These are phyloP conservation scores for Amphimallon solstitiale DNA, from an alignment of 2,888 invertebrate genomes.

Conservation along the genomic window DNA sequence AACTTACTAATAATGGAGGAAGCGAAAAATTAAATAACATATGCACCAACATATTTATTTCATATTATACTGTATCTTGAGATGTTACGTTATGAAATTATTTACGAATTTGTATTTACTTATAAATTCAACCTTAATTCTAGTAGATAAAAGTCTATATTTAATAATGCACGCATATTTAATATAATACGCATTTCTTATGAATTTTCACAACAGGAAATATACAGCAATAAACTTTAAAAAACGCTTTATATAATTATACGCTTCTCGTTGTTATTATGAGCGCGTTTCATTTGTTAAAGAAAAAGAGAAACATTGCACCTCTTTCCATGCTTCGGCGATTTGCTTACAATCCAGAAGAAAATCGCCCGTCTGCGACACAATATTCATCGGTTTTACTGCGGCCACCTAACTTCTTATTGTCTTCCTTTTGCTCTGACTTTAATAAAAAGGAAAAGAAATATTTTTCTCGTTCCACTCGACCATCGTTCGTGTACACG, in stretches of 20 bases:
- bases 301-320: background rate
- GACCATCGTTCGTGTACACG: slow-evolving; percentile 14
- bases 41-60: too few relatives aligned
- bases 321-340: slow-evolving; percentile 6
- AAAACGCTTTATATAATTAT: background rate
- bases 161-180: too few relatives aligned
- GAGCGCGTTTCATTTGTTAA: background rate
- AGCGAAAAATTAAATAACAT: too few relatives aligned
- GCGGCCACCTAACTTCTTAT: slow-evolving; percentile 1
- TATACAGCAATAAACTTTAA: background rate
- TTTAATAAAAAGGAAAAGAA: background rate
- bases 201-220: too few relatives aligned
- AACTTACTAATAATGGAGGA: too few relatives aligned
- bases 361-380: slow-evolving; percentile 2
- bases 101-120: too few relatives aligned
- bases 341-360: slow-evolving; percentile 1
- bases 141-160: too few relatives aligned
- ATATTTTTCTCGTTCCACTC: slow-evolving; percentile 16
- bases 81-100: too few relatives aligned
- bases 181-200: too few relatives aligned
- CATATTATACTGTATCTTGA: too few relatives aligned
- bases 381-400: slow-evolving; percentile 6
- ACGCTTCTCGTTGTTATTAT: background rate
- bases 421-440: slow-evolving; percentile 3
- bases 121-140: too few relatives aligned